A percentile compares a stretch with the other conserved stretches of the same genome.
Evolutionary conservation across 1,140 invertebrate species (phyloP).

Genomic region (Geopemphigus sp.): DNA sequence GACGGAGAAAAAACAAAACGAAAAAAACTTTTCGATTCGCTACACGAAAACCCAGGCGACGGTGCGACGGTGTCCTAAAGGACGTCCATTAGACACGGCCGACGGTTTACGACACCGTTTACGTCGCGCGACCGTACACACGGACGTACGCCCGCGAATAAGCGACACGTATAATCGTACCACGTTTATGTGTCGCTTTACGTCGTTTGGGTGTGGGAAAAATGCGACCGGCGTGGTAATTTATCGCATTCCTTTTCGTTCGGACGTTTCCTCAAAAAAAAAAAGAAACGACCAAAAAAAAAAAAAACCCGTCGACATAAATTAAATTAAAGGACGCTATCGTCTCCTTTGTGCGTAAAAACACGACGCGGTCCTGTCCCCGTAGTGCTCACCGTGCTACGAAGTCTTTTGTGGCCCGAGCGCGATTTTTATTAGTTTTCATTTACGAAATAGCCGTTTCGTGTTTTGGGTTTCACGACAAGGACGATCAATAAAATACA

Average conservation of each 20-base stretch:
- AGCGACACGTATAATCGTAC: background rate
- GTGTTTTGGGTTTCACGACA: too few species aligned
- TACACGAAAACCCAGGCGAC: background rate
- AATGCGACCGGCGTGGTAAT: background rate
- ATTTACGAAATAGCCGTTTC: too few species aligned
- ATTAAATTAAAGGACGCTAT: background rate
- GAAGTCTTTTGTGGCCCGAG: background rate
- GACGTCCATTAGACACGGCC: background rate
- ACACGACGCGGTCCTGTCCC: background rate
- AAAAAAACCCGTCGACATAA: background rate
- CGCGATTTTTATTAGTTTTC: too few species aligned
- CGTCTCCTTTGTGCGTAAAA: background rate
- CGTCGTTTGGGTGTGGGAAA: slow-evolving; percentile 4
- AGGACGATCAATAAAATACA: too few species aligned
- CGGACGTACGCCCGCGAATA: background rate
- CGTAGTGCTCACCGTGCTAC: background rate
- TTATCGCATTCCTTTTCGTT: slow-evolving; percentile 8
- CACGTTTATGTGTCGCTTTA: background rate
- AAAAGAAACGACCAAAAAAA: background rate
- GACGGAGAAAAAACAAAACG: background rate
- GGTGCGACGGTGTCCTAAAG: too few species aligned
- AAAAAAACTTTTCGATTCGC: slow-evolving; percentile 22
- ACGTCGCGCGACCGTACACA: background rate
- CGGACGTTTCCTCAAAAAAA: background rate
- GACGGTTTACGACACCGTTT: background rate